Percentiles rank a stretch among this genome's conserved stretches.
Evolutionary conservation across 2,797 vertebrate genomes (phyloP).

Genomic region (Syndactyla subalaris): DNA sequence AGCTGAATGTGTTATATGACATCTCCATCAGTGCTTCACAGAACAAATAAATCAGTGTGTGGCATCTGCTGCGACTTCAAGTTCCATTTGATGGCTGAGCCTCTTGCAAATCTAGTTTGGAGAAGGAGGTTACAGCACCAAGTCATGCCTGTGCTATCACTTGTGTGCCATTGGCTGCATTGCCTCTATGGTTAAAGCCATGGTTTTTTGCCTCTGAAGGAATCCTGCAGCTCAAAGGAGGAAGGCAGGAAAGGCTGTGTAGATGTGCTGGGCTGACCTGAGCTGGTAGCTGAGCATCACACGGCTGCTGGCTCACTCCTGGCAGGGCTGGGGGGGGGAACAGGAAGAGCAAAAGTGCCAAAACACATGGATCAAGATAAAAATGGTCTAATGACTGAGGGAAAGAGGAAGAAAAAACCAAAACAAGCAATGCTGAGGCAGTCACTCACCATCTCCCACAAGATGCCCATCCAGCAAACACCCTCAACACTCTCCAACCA

Average conservation of each 20-base stretch:
- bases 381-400: background rate
- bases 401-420: background rate
- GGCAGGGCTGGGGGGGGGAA: background rate
- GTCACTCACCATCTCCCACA: background rate
- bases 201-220: background rate
- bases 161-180: background rate
- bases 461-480: background rate
- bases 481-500: background rate
- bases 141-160: background rate
- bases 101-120: background rate
- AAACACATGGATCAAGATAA: background rate
- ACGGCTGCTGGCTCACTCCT: background rate
- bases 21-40: conserved; percentile 45
- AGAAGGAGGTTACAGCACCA: background rate
- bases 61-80: background rate
- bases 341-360: background rate
- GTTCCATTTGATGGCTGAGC: background rate
- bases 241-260: background rate
- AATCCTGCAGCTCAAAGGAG: background rate
- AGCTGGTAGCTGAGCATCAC: background rate
- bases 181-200: background rate
- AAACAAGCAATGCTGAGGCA: background rate
- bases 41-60: background rate
- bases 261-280: background rate
- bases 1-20: background rate